Base-by-base conservation (phyloP, 2,888 invertebrate genomes). In the Laspeyria flexula region DNA sequence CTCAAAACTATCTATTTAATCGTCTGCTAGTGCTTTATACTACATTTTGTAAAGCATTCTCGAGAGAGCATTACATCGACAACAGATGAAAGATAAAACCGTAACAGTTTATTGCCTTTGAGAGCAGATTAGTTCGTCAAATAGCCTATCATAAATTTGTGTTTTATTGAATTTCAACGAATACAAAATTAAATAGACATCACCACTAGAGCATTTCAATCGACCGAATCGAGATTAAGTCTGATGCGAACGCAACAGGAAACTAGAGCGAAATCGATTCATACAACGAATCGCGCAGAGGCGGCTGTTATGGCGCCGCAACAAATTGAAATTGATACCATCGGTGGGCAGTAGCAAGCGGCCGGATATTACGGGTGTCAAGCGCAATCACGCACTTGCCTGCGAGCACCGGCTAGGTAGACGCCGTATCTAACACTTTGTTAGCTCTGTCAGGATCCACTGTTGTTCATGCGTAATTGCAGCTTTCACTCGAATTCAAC, bases 251-350 rank as follows among this genome's bases (percentile, higher is more conserved):
- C 81, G 88, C 83, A 86, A 88, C 86, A 88, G 90, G 89, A 90
- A 90, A 87, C 89, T 86, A 79, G 80, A 88, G 82, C 83, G 83
- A 83, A 87, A 89, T 89, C 88, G 88, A 88, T 88, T 86, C 83
- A 86, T 81, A 85, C 81, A 83, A 86, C 82, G 85, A 88, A 85
- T 86, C 84, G 81, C 79, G 85, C 69, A 80, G 85, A 85, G 81
- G 83, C 85, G 83, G 84, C 85, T 77, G 86, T 85, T 87, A 86
- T 85, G 79, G 81, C 78, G 78, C 85, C 88, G 85, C 86, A 88
- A 89, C 90, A 91, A 91, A 90, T 92, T 90, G 91, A 90, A 92
- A 90, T 88, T 90, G 91, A 92, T 91, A 91, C 86, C 85, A 90
- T 90, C 89, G 85, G 84, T 86, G 85, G 89, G 83, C 85, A 86